Percentiles rank a stretch among this genome's conserved stretches.
phyloP scores from a whole-genome alignment of 2,888 invertebrate species.

The Candidula unifasciata region DNA sequence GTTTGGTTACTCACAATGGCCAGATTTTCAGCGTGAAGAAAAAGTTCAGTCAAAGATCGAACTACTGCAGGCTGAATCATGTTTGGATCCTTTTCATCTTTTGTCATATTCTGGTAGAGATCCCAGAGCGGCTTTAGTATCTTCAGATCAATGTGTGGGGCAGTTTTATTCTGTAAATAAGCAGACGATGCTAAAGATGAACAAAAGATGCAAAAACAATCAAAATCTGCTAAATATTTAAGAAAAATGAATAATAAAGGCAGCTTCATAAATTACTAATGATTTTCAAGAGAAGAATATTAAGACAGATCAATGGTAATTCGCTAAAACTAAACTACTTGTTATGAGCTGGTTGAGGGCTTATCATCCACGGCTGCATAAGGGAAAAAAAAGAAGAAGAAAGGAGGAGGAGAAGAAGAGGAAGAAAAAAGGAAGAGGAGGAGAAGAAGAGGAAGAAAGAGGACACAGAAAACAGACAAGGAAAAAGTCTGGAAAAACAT shows the following conservation, averaged over 20 bases:
- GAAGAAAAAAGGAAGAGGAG: not conserved
- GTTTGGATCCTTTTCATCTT: constrained; percentile 61
- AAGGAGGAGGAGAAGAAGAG: no score
- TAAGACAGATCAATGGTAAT: no score
- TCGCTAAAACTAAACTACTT: no score
- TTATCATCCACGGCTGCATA: no score
- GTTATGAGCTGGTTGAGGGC: no score
- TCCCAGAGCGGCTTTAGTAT: constrained; percentile 73
- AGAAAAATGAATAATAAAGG: no score
- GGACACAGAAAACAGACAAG: not conserved
- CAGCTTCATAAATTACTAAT: not conserved
- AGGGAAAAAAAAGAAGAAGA: no score
- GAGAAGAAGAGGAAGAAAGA: not conserved
- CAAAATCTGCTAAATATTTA: no score
- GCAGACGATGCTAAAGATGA: not conserved
- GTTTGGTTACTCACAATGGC: constrained; percentile 61
- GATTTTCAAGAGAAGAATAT: no score
- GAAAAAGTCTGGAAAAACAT: not conserved
- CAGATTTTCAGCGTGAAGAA: constrained; percentile 74
- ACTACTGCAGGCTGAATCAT: constrained; percentile 66
- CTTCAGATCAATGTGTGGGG: constrained; percentile 66
- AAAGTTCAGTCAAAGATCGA: constrained; percentile 75
- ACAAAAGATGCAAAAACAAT: not conserved
- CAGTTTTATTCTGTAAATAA: constrained; percentile 38
- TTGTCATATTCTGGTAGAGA: constrained; percentile 67